Evolutionary conservation across 2,797 vertebrate genomes (phyloP), one percentile per base, ranked within the genome.

Genomic region (Babyrousa celebensis): DNA sequence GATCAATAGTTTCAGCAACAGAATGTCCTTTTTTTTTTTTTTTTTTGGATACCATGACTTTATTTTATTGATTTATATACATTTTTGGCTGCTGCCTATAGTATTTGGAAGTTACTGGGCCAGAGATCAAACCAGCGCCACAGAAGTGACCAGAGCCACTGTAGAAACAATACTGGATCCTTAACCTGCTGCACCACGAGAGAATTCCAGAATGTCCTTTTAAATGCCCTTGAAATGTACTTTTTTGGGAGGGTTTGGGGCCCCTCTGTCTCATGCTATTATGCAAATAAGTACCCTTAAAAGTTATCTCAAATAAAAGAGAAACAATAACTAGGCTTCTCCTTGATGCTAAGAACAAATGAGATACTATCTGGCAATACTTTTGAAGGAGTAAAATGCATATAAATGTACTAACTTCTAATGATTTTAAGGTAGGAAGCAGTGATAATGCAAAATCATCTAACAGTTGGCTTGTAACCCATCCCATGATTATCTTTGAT

Each of bases 391-490:
- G 56, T 60, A 58, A 77, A 93, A 48, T 94, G 25, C 20, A 2
- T 40, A 67, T 68, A 89, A 82, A 62, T 89, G 5, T 84, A 80
- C 32, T 62, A 56, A 77, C 70, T 83, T 94, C 71, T 62, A 91
- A 90, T 82, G 68, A 72, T 89, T 75, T 23, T 78, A 94, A 52
- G 85, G 21, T 88, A 29, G 62, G 23, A 92, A 92, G 18, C 25
- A 63, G 52, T 78, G 85, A 96, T 78, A 96, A 91, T 18, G 48
- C 54, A 68, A 89, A 89, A 85, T 52, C 54, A 93, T 92, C 85
- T 75, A 96, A 85, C 86, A 77, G 48, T 25, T 80, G 4, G 32
- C 68, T 88, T 89, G 32, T 74, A 92, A 83, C 72, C 65, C 17
- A 60, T 85, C 91, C 96, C 25, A 32, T 89, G 68, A 91, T 88